Conservation (phyloP, 2,797 vertebrate species). For the Lophura swinhoii region DNA sequence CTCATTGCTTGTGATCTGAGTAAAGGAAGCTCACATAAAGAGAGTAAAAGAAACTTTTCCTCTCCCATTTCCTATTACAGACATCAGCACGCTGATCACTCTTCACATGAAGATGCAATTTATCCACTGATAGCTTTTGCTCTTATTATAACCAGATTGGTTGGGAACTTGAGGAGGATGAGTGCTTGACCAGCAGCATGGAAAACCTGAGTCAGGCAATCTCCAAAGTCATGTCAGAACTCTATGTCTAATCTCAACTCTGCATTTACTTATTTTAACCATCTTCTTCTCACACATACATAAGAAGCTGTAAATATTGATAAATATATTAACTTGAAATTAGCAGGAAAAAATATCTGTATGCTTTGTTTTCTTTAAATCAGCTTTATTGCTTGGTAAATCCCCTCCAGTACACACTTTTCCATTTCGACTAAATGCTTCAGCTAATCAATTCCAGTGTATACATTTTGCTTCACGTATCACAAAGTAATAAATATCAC, state of each 20-base stretch:
- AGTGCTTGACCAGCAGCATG: background rate
- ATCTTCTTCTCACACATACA: background rate
- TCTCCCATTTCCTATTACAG: background rate
- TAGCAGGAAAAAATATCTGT: background rate
- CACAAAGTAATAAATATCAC: background rate
- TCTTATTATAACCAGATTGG: background rate
- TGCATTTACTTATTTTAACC: background rate
- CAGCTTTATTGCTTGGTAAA: background rate
- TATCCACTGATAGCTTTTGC: background rate
- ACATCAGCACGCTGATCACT: background rate
- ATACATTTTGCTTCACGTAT: background rate
- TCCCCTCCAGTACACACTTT: background rate
- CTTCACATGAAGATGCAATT: background rate
- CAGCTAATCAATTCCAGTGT: slow-evolving; percentile 4
- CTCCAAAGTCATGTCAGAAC: background rate
- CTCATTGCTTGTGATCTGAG: accelerated
- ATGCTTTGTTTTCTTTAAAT: background rate
- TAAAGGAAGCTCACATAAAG: background rate
- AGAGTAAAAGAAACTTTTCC: background rate
- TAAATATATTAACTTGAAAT: background rate
- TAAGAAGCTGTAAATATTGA: background rate
- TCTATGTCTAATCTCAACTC: background rate
- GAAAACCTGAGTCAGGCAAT: background rate
- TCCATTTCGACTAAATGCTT: background rate
- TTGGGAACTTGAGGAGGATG: background rate